A percentile compares a stretch with the other conserved stretches of the same genome.
These are phyloP conservation scores for Antennarius maculatus DNA, from an alignment of 2,797 vertebrate genomes.

Conservation along the genomic window DNA sequence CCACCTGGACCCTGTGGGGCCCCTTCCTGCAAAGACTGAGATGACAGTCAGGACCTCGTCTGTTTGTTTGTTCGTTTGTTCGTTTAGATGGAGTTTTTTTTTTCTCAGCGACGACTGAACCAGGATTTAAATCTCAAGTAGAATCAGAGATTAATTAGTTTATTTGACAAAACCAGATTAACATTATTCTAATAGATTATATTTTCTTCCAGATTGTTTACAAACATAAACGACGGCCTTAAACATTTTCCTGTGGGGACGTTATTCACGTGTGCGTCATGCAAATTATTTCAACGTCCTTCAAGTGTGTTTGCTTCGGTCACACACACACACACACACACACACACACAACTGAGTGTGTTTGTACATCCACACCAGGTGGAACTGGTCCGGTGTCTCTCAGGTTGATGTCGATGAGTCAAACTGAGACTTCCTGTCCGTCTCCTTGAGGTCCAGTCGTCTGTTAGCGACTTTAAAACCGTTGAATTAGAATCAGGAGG, in stretches of 20 bases:
- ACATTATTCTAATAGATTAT: no score
- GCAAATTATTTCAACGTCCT: constrained; percentile 42
- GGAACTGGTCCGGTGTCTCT: neutral
- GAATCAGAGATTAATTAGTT: neutral
- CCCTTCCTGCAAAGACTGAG: constrained; percentile 68
- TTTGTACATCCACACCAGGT: constrained; percentile 15
- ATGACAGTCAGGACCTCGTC: constrained; percentile 42
- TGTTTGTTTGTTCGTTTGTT: constrained; percentile 54
- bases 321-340: constrained; percentile 7
- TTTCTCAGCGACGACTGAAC: neutral
- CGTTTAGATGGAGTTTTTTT: constrained; percentile 10
- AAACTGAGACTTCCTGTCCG: neutral
- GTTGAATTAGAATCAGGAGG: neutral
- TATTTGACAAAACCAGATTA: neutral
- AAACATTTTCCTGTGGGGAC: constrained; percentile 13
- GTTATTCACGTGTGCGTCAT: constrained; percentile 1
- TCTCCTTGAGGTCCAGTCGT: constrained; percentile 1
- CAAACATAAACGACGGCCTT: neutral
- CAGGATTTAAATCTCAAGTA: neutral
- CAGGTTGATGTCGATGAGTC: constrained; percentile 9
- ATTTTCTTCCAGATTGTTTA: neutral
- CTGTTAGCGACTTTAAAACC: neutral
- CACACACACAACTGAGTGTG: constrained; percentile 26
- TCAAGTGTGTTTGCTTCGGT: constrained; percentile 47
- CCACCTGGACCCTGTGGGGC: constrained; percentile 78